phyloP scores from a whole-genome alignment of 2,797 vertebrate species.

The Lepus oiostolus region DNA sequence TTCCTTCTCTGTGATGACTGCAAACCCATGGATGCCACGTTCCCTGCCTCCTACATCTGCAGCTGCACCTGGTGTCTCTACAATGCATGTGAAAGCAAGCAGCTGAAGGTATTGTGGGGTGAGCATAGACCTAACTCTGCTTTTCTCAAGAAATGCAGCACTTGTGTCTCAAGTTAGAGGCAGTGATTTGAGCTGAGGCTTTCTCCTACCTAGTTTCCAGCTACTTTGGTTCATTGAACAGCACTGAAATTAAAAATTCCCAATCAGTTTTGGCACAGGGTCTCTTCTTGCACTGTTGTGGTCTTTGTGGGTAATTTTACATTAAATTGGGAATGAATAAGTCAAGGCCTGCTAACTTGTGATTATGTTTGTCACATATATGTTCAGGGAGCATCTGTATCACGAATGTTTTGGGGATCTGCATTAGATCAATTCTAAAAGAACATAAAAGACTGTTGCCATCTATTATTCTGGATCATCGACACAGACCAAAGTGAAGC shows the following conservation, averaged over 20 bases:
- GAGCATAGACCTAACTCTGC: neutral
- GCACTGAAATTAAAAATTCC: neutral
- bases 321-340: neutral
- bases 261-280: neutral
- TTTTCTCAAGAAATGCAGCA: neutral
- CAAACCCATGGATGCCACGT: neutral
- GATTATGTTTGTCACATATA: neutral
- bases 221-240: slow-evolving; percentile 8
- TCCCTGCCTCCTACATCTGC: neutral
- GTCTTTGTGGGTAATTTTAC: neutral
- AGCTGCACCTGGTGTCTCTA: neutral
- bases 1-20: neutral
- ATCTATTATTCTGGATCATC: neutral
- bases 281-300: neutral
- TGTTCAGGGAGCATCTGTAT: neutral
- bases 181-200: neutral
- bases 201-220: neutral
- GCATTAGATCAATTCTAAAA: neutral
- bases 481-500: neutral
- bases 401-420: neutral
- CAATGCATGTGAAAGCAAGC: neutral
- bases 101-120: neutral
- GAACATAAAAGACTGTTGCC: neutral
- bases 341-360: neutral
- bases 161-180: neutral